phyloP scores from a whole-genome alignment of 2,113 vertebrate genomes.

The Centrocercus urophasianus region DNA sequence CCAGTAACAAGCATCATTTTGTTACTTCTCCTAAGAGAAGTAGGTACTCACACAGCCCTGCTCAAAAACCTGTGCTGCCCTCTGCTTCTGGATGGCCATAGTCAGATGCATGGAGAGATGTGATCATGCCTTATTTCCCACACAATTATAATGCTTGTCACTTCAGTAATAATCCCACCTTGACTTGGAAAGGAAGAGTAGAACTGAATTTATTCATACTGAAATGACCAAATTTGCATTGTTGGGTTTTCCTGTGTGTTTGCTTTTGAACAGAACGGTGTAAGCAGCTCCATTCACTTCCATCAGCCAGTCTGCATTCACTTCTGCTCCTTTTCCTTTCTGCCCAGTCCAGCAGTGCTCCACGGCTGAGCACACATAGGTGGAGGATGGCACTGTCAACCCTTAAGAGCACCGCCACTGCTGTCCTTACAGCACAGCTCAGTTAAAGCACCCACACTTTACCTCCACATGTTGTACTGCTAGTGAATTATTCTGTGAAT shows the following conservation, averaged over 20 bases:
- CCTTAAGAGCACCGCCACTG: neutral
- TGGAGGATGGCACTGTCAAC: accelerated
- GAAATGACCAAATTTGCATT: neutral
- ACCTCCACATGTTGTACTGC: neutral
- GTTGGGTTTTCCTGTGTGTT: neutral
- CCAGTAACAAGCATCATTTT: neutral
- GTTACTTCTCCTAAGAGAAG: neutral
- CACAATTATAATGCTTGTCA: neutral
- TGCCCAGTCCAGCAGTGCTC: neutral
- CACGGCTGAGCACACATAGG: neutral
- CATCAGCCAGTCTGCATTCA: neutral
- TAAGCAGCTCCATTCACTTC: neutral
- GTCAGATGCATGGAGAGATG: neutral
- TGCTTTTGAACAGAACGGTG: neutral
- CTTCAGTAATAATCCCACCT: neutral
- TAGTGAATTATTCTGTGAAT: neutral
- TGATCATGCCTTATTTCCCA: neutral
- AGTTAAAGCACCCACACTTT: neutral
- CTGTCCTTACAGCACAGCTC: accelerated
- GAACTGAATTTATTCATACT: neutral
- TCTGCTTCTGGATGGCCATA: neutral
- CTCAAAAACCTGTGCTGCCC: accelerated
- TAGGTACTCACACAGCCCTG: neutral
- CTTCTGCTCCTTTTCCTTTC: neutral
- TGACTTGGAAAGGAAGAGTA: neutral